These are phyloP conservation scores for Schlechtendalia chinensis DNA, from an alignment of 1,140 invertebrate species.

Conservation along the genomic window DNA sequence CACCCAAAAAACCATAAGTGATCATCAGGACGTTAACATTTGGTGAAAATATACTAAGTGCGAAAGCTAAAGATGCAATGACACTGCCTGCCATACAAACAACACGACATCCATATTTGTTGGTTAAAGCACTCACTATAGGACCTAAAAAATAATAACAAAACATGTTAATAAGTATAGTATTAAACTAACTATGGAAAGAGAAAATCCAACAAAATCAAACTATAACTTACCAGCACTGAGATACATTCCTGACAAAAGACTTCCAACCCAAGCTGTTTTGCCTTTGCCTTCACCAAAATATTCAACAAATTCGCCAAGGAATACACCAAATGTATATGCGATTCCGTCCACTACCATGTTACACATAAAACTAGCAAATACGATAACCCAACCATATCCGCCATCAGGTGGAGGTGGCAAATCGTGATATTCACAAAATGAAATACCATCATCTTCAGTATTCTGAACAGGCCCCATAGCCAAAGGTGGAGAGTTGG, in stretches of 20 bases:
- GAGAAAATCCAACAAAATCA: neutral
- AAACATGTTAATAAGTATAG: neutral
- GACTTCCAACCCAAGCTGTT: conserved; percentile 89
- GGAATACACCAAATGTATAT: conserved; percentile 89
- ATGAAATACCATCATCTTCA: conserved; percentile 68
- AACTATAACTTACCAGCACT: conserved; percentile 70
- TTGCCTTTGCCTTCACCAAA: conserved; percentile 84
- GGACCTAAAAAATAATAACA: conserved; percentile 66
- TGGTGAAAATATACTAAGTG: conserved; percentile 81
- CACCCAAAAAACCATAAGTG: conserved; percentile 90
- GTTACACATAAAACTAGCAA: conserved; percentile 96
- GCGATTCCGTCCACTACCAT: conserved; percentile 97
- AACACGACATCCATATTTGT: conserved; percentile 89
- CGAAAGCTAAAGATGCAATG: conserved; percentile 81
- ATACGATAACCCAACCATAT: conserved; percentile 92
- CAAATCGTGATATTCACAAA: conserved; percentile 71
- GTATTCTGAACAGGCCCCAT: conserved; percentile 55
- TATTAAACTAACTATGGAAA: no score
- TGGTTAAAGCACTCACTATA: conserved; percentile 90
- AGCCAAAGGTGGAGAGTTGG: conserved; percentile 57
- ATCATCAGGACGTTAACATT: conserved; percentile 88
- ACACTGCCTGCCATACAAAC: conserved; percentile 90
- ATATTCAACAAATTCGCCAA: conserved; percentile 74
- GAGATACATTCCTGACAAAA: conserved; percentile 91
- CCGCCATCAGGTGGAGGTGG: conserved; percentile 82